Conservation (phyloP, 2,113 vertebrate genomes). For the Ramphastos sulfuratus region DNA sequence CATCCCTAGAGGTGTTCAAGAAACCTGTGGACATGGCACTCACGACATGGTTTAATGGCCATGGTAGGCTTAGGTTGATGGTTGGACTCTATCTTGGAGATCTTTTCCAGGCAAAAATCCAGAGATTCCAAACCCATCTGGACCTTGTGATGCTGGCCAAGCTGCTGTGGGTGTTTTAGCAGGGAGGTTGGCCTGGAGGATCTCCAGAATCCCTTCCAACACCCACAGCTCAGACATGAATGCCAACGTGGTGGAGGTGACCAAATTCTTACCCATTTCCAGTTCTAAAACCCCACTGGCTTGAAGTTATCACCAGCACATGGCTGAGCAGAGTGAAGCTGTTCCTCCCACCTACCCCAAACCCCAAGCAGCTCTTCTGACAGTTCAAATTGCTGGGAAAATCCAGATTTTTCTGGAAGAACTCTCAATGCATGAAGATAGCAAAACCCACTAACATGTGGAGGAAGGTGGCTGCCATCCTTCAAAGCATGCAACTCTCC, state of each 20-base stretch:
- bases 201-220: background rate
- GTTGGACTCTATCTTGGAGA: too few species aligned
- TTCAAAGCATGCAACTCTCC: background rate
- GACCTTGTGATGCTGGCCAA: too few species aligned
- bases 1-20: too few species aligned
- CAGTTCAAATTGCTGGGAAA: background rate
- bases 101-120: too few species aligned
- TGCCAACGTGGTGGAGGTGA: too few species aligned
- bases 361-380: rapidly evolving
- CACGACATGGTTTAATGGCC: too few species aligned
- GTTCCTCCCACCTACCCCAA: background rate
- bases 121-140: too few species aligned
- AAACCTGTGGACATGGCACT: too few species aligned
- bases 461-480: background rate
- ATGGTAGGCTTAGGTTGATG: too few species aligned
- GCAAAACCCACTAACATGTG: background rate
- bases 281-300: background rate
- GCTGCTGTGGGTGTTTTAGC: too few species aligned
- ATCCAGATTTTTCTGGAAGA: background rate
- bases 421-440: background rate
- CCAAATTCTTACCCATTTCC: background rate
- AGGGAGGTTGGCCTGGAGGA: background rate
- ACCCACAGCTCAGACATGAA: too few species aligned
- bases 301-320: background rate
- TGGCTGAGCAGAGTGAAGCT: background rate